A percentile compares a stretch with the other conserved stretches of the same genome.
phyloP scores from a whole-genome alignment of 1,140 invertebrate genomes.

The Hyposmocoma kahamanoa region DNA sequence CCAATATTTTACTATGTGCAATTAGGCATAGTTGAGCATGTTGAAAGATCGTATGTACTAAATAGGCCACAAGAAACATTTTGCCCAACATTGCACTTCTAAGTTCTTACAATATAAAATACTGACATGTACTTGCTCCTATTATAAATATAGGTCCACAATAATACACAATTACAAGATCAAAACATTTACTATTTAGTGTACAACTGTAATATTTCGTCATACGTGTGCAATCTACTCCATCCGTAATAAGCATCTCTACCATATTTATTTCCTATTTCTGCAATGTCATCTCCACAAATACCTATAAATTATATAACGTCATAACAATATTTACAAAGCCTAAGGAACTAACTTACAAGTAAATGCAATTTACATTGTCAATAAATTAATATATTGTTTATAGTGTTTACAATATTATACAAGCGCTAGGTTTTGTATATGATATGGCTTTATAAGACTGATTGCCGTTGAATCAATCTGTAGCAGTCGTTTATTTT shows the following conservation, averaged over 20 bases:
- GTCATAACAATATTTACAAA: conserved; percentile 74
- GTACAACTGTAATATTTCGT: conserved; percentile 40
- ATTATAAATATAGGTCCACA: conserved; percentile 41
- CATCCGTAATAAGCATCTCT: conserved; percentile 58
- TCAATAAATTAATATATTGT: conserved; percentile 55
- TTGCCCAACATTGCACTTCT: too few relatives aligned
- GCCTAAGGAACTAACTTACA: conserved; percentile 68
- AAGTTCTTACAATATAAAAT: too few relatives aligned
- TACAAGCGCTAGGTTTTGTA: conserved; percentile 68
- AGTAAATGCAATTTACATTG: conserved; percentile 69
- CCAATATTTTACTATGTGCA: too few relatives aligned
- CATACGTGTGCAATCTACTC: conserved; percentile 58
- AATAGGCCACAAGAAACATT: too few relatives aligned
- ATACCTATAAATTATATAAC: conserved; percentile 73
- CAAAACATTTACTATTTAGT: conserved; percentile 53
- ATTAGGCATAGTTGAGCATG: too few relatives aligned
- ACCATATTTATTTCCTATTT: conserved; percentile 60
- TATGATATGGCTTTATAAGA: conserved; percentile 67
- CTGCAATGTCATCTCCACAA: conserved; percentile 42
- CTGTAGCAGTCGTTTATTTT: conserved; percentile 44
- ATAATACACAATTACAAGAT: conserved; percentile 59
- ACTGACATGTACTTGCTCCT: too few relatives aligned
- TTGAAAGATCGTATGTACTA: too few relatives aligned
- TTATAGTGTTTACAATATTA: conserved; percentile 64
- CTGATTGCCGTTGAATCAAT: conserved; percentile 40